Conservation (phyloP, 2,888 invertebrate genomes). For the Schizotus pectinicornis region DNA sequence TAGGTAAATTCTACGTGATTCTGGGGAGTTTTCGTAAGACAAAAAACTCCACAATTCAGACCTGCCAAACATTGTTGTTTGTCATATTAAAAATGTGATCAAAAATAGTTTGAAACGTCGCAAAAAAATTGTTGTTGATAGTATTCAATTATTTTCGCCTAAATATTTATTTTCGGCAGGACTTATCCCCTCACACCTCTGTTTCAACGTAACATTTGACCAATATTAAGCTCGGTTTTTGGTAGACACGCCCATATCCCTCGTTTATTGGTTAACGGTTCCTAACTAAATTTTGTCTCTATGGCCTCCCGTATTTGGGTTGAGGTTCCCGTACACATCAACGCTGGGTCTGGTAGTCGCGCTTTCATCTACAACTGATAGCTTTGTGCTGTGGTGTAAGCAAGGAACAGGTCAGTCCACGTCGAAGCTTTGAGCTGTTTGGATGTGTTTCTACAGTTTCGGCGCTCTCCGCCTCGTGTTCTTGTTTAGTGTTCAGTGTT, state of each 20-base stretch:
- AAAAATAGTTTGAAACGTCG: too few species aligned
- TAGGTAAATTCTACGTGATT: too few species aligned
- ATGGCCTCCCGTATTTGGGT: slow-evolving; percentile 12
- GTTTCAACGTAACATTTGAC: slow-evolving; percentile 43
- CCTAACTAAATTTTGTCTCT: slow-evolving; percentile 16
- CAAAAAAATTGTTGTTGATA: too few species aligned
- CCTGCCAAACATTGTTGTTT: too few species aligned
- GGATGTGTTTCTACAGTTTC: slow-evolving; percentile 40
- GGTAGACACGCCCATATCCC: slow-evolving; percentile 51
- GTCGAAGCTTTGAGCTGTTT: slow-evolving; percentile 43
- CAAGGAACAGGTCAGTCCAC: slow-evolving; percentile 29
- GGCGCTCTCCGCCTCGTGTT: slow-evolving; percentile 27
- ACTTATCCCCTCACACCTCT: too few species aligned
- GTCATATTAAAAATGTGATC: too few species aligned
- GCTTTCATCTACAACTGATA: slow-evolving; percentile 29
- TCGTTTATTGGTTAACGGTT: slow-evolving; percentile 44
- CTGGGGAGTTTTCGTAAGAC: too few species aligned
- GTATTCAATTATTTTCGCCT: too few species aligned
- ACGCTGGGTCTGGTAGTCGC: slow-evolving; percentile 38
- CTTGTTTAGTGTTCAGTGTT: slow-evolving; percentile 27
- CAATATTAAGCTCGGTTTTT: slow-evolving; percentile 55
- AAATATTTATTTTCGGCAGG: too few species aligned
- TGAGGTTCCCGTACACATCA: slow-evolving; percentile 41
- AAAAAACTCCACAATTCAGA: too few species aligned
- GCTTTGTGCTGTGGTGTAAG: slow-evolving; percentile 21